Conservation (phyloP, 1,140 invertebrate genomes). For the Choristoneura fumiferana region DNA sequence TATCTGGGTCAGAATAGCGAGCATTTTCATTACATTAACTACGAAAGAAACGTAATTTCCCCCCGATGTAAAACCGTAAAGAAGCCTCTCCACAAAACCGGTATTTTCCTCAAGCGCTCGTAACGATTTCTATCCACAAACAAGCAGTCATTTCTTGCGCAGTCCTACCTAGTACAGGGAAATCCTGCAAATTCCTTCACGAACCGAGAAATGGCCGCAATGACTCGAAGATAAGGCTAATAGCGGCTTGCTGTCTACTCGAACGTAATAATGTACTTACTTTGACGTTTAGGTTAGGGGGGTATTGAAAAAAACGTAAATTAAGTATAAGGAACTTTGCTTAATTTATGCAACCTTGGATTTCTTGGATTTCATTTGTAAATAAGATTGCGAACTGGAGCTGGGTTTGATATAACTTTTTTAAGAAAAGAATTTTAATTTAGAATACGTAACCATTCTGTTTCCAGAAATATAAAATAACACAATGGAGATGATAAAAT, state of each 20-base stretch:
- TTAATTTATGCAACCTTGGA: no score
- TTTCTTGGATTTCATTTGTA: no score
- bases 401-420: no score
- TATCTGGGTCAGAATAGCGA: background rate
- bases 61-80: slow-evolving; percentile 5
- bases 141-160: slow-evolving; percentile 40
- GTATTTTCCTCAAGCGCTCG: slow-evolving; percentile 3
- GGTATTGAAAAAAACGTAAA: no score
- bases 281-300: background rate
- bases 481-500: no score
- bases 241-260: slow-evolving; percentile 12
- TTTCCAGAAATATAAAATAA: no score
- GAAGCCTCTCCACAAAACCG: slow-evolving; percentile 9
- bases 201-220: slow-evolving; percentile 43
- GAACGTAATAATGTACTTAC: slow-evolving; percentile 19
- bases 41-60: slow-evolving; percentile 8
- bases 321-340: no score
- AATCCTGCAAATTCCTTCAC: slow-evolving; percentile 51
- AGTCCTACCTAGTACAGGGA: slow-evolving; percentile 28
- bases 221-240: slow-evolving; percentile 40
- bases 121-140: slow-evolving; percentile 18
- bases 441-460: no score
- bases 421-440: no score
- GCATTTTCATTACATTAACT: slow-evolving; percentile 9
- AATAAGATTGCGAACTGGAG: no score